Conservation (phyloP, 2,113 vertebrate genomes). For the Eidolon helvum region DNA sequence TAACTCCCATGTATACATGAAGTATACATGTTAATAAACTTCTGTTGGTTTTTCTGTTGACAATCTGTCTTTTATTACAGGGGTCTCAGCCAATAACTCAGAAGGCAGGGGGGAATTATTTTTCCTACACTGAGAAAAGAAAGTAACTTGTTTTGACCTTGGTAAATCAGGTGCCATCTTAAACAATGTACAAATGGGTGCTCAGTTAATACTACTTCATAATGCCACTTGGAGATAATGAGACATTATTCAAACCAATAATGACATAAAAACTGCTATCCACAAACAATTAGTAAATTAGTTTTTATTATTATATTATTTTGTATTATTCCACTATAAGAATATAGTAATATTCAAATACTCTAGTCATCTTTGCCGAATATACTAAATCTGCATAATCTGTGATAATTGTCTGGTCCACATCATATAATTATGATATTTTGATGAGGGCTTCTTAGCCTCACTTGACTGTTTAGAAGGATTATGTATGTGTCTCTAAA, state of each 20-base stretch:
- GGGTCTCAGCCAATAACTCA: not conserved
- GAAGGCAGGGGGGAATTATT: not conserved
- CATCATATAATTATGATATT: not conserved
- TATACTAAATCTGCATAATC: not conserved
- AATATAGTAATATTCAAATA: not conserved
- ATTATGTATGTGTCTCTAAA: not conserved
- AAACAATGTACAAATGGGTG: not conserved
- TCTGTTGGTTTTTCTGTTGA: not conserved
- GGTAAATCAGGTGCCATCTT: not conserved
- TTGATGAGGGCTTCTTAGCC: not conserved
- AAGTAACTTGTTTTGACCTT: not conserved
- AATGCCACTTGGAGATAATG: not conserved
- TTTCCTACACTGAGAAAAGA: not conserved
- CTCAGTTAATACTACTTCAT: not conserved
- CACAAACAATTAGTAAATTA: not conserved
- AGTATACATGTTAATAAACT: not conserved
- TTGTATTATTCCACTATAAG: not conserved
- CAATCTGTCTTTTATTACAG: not conserved
- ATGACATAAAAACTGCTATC: not conserved
- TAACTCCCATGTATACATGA: not conserved
- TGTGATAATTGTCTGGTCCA: not conserved
- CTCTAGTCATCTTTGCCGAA: not conserved
- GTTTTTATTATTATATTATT: not conserved
- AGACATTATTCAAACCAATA: slow-evolving; percentile 3
- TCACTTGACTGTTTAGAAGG: not conserved